A percentile compares a stretch with the other conserved stretches of the same genome.
phyloP scores from a whole-genome alignment of 2,113 vertebrate species.

The Mustelus asterias region DNA sequence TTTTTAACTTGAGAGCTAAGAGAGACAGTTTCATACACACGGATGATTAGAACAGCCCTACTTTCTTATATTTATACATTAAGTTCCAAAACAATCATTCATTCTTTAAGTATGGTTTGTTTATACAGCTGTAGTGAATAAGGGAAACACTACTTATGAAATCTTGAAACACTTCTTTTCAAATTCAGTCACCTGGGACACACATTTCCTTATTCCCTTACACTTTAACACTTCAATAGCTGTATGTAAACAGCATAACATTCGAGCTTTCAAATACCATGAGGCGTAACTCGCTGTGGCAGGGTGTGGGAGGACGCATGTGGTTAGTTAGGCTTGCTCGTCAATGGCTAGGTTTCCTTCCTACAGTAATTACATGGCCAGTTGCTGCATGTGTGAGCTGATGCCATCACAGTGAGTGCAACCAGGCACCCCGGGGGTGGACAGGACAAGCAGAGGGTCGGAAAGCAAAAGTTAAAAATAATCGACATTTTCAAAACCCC shows the following conservation, averaged over 20 bases:
- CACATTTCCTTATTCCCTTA: not conserved
- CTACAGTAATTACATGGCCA: not conserved
- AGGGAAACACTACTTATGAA: slow-evolving; percentile 28
- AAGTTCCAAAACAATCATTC: slow-evolving; percentile 13
- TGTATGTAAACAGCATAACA: not conserved
- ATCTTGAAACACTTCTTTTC: not conserved
- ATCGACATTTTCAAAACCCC: too few species aligned
- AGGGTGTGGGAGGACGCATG: not conserved
- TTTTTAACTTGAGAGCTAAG: not conserved
- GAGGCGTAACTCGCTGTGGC: not conserved
- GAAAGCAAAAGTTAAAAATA: not conserved
- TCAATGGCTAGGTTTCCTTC: not conserved
- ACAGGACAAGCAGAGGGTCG: not conserved
- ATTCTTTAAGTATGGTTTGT: slow-evolving; percentile 16
- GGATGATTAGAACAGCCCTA: not conserved
- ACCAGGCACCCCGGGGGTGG: not conserved
- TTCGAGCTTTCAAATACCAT: not conserved
- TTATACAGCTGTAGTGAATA: slow-evolving; percentile 9
- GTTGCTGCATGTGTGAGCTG: not conserved
- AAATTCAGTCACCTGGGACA: not conserved
- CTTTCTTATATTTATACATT: not conserved
- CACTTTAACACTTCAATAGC: slow-evolving; percentile 5
- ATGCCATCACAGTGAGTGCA: not conserved
- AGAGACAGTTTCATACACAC: not conserved
- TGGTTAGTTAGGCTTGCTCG: not conserved